Percentiles rank a stretch among this genome's conserved stretches.
Conservation (phyloP, 92 coral and sea anemone species). For the Epizoanthus fatuus region DNA sequence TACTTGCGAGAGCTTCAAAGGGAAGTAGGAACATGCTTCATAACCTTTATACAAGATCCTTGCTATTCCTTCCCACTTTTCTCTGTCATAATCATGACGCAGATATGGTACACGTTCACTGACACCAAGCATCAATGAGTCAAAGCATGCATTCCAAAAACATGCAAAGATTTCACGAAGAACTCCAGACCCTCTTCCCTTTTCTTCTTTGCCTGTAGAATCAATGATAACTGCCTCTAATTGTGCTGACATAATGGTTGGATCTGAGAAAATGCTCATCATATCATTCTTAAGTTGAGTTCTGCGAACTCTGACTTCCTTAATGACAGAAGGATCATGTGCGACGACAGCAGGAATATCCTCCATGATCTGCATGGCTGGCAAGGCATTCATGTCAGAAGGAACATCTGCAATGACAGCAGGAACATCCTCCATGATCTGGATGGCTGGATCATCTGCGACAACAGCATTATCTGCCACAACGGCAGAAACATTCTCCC, state of each 20-base stretch:
- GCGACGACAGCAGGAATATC: background rate
- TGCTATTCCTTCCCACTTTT: slow-evolving; percentile 69
- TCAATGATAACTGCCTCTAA: slow-evolving; percentile 42
- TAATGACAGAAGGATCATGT: background rate
- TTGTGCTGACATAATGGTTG: background rate
- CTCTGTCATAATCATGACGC: slow-evolving; percentile 65
- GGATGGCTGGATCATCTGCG: no score
- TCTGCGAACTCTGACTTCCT: background rate
- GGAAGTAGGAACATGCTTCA: slow-evolving; percentile 41
- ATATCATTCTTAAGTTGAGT: background rate
- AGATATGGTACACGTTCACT: slow-evolving; percentile 53
- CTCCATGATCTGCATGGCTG: no score
- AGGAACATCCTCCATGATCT: no score
- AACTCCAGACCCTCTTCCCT: slow-evolving; percentile 50
- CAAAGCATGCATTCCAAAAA: slow-evolving; percentile 66
- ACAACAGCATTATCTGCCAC: background rate
- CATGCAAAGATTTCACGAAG: slow-evolving; percentile 52
- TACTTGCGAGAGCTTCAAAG: slow-evolving; percentile 29
- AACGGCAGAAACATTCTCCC: no score
- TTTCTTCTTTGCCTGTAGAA: slow-evolving; percentile 49
- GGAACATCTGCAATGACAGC: no score
- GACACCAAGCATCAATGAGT: slow-evolving; percentile 23
- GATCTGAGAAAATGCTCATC: background rate
- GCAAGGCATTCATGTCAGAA: no score
- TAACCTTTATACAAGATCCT: slow-evolving; percentile 68